Evolutionary conservation across 2,113 vertebrate genomes (phyloP).

Genomic region (Dasypus novemcinctus): DNA sequence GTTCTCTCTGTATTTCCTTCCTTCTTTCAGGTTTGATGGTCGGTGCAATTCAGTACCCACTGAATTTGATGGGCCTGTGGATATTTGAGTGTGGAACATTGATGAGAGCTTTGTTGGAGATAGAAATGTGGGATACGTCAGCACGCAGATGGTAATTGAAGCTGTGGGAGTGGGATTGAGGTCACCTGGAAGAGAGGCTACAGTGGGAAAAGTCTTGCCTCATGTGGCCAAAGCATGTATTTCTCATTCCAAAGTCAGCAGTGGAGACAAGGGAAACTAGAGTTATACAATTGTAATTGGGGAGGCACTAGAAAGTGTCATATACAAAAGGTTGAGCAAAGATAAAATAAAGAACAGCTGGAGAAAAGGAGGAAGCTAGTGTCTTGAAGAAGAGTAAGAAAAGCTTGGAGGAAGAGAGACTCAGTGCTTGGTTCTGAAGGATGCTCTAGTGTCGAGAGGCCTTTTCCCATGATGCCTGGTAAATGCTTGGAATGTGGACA

Average conservation of each 20-base stretch:
- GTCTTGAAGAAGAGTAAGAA: not conserved
- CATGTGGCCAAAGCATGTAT: not conserved
- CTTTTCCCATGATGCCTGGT: not conserved
- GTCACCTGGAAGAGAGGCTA: not conserved
- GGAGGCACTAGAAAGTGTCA: not conserved
- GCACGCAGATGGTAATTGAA: not conserved
- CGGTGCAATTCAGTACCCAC: not conserved
- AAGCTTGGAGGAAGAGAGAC: not conserved
- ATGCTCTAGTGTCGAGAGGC: not conserved
- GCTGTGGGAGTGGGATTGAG: not conserved
- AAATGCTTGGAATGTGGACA: not conserved
- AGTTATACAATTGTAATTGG: not conserved
- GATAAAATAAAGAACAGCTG: not conserved
- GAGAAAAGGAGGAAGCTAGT: no score
- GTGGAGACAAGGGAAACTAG: not conserved
- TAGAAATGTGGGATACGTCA: not conserved
- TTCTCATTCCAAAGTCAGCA: not conserved
- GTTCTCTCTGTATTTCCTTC: not conserved
- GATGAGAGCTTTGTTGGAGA: not conserved
- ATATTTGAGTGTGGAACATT: not conserved
- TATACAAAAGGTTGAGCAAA: not conserved
- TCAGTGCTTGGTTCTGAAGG: not conserved
- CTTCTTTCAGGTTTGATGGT: not conserved
- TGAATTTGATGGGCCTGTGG: not conserved
- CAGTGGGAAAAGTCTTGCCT: not conserved